Base-by-base conservation (phyloP, 2,113 vertebrate species). In the Myxocyprinus asiaticus region DNA sequence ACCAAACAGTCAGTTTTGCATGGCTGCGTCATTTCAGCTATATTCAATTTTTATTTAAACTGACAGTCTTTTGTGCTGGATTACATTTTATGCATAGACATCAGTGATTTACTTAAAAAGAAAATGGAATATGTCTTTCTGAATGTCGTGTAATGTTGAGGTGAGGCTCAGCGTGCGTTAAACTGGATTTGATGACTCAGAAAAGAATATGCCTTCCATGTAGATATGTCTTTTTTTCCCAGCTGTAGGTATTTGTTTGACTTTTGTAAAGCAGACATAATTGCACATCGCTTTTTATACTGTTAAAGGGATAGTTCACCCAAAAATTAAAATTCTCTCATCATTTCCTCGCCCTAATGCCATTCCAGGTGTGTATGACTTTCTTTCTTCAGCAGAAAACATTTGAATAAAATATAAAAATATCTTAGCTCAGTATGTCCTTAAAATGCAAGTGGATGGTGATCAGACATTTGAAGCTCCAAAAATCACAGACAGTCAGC, bases 21-120 rank as follows among this genome's bases (percentile, higher is more conserved):
- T 43, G 5, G 43, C 3, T 68, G 85, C 83, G 81, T 85, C 85
- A 81, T 83, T 81, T 80, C 82, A 78, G 79, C 83, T 79, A 85
- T 85, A 88, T 91, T 88, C 86, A 85, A 83, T 84, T 80, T 86
- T 88, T 87, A 90, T 90, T 88, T 85, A 82, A 88, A 88, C 79
- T 79, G 88, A 88, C 87, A 87, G 86, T 87, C 89, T 78, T 86
- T 85, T 83, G 82, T 90, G 87, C 86, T 83, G 84, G 82, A 87
- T 89, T 85, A 79, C 82, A 86, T 88, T 88, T 87, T 55, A 17
- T 61, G 50, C 55, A 15, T 17, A 73, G 44, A 73, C 55, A 61
- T 73, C 55, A 73, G 70, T 45, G 43, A 61, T 61, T n/a, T n/a
- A 59, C 70, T 72, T 82, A 72, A 59, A 59, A 72, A 7, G 42